A percentile compares a stretch with the other conserved stretches of the same genome.
These are phyloP conservation scores for Syngnathus typhle DNA, from an alignment of 2,113 vertebrate genomes.

Conservation along the genomic window DNA sequence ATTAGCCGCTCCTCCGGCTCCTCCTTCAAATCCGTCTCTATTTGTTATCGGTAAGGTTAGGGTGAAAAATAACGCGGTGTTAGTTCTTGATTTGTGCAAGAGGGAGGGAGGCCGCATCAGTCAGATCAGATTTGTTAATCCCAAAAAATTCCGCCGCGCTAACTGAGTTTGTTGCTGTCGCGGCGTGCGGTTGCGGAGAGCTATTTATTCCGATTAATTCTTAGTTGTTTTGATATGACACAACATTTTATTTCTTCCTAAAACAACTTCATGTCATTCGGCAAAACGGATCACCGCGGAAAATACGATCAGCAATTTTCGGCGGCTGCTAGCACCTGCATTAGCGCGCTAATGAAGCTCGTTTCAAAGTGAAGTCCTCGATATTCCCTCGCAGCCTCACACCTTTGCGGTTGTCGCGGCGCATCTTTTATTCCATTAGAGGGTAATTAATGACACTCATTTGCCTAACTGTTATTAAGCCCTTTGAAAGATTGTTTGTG, in stretches of 20 bases:
- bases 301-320: constrained; percentile 59
- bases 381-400: constrained; percentile 36
- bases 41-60: constrained; percentile 62
- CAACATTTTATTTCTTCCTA: constrained; percentile 37
- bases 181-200: constrained; percentile 12
- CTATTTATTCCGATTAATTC: constrained; percentile 37
- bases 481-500: constrained; percentile 81
- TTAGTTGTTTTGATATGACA: constrained; percentile 15
- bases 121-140: constrained; percentile 51
- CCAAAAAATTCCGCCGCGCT: constrained; percentile 30
- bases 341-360: constrained; percentile 61
- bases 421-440: constrained; percentile 87
- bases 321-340: constrained; percentile 41
- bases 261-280: constrained; percentile 49
- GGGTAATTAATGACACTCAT: constrained; percentile 86
- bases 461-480: constrained; percentile 86
- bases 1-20: constrained; percentile 64
- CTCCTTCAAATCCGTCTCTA: constrained; percentile 59
- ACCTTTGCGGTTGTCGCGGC: constrained; percentile 64
- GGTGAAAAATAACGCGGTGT: constrained; percentile 51
- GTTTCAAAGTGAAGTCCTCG: constrained; percentile 55
- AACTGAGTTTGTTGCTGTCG: constrained; percentile 21
- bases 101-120: constrained; percentile 49
- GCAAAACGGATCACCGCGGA: constrained; percentile 53
- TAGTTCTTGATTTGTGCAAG: constrained; percentile 41